phyloP scores from a whole-genome alignment of 1,140 invertebrate genomes.

The Idris sp. region DNA sequence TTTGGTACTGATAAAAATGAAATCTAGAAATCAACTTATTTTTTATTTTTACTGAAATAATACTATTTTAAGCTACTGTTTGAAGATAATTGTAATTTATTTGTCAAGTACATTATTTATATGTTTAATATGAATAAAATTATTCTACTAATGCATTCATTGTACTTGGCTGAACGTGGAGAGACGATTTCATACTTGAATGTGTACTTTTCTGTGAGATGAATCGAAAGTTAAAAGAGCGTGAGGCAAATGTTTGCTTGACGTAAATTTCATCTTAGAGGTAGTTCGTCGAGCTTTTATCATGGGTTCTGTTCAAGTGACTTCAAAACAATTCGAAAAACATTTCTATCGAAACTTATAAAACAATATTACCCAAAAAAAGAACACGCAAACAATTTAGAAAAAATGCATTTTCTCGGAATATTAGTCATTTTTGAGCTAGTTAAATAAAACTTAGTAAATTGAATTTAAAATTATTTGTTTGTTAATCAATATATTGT shows the following conservation, averaged over 20 bases:
- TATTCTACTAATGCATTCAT: too few relatives aligned
- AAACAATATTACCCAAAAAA: constrained; percentile 13
- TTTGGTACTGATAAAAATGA: too few relatives aligned
- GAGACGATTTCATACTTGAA: too few relatives aligned
- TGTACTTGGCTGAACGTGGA: too few relatives aligned
- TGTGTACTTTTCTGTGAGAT: background rate
- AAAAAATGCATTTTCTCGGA: constrained; percentile 6
- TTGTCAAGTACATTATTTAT: background rate
- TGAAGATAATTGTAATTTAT: background rate
- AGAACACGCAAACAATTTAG: background rate
- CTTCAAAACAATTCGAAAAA: constrained; percentile 23
- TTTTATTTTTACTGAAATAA: too few relatives aligned
- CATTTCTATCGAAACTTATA: constrained; percentile 22
- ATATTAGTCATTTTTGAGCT: too few relatives aligned
- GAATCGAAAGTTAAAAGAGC: constrained; percentile 27
- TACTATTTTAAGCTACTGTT: too few relatives aligned
- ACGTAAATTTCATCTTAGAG: constrained; percentile 23
- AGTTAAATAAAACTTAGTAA: too few relatives aligned
- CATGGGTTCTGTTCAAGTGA: constrained; percentile 16
- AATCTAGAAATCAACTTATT: constrained; percentile 4
- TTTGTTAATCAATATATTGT: too few relatives aligned
- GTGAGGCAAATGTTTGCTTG: constrained; percentile 20
- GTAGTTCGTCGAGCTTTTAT: constrained; percentile 15
- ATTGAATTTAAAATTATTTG: too few relatives aligned
- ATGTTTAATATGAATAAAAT: too few relatives aligned